Evolutionary conservation across 2,888 invertebrate species (phyloP).

Genomic region (Aproaerema taeniolella): DNA sequence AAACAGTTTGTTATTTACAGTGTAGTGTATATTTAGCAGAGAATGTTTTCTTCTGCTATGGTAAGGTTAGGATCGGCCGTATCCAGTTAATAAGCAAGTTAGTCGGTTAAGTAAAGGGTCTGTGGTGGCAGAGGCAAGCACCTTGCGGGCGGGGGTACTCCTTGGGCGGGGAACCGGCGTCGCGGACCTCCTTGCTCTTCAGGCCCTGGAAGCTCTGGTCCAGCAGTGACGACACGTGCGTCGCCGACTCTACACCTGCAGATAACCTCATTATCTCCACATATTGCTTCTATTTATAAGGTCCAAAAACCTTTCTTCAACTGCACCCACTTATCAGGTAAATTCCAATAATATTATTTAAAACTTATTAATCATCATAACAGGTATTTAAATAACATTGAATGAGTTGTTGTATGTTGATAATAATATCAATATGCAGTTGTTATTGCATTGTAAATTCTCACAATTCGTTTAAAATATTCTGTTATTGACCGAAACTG

Average conservation of each 20-base stretch:
- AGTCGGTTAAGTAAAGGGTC: constrained; percentile 29
- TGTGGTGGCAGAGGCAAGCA: constrained; percentile 37
- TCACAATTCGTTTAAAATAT: no score
- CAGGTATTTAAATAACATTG: no score
- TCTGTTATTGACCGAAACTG: no score
- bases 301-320: no score
- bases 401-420: no score
- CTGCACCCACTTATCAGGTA: no score
- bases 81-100: constrained; percentile 55
- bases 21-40: background rate
- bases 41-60: background rate
- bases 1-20: no score
- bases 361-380: no score
- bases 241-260: constrained; percentile 67
- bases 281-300: constrained; percentile 28
- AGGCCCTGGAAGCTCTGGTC: constrained; percentile 88
- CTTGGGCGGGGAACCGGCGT: constrained; percentile 85
- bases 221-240: constrained; percentile 83
- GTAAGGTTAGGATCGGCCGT: constrained; percentile 1
- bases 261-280: constrained; percentile 25
- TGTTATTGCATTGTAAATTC: no score
- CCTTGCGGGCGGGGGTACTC: constrained; percentile 75
- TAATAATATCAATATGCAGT: no score
- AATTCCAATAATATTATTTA: no score
- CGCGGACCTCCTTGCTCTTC: constrained; percentile 87